phyloP scores from a whole-genome alignment of 2,113 vertebrate genomes.

The Ptilorrhoa leucosticta region DNA sequence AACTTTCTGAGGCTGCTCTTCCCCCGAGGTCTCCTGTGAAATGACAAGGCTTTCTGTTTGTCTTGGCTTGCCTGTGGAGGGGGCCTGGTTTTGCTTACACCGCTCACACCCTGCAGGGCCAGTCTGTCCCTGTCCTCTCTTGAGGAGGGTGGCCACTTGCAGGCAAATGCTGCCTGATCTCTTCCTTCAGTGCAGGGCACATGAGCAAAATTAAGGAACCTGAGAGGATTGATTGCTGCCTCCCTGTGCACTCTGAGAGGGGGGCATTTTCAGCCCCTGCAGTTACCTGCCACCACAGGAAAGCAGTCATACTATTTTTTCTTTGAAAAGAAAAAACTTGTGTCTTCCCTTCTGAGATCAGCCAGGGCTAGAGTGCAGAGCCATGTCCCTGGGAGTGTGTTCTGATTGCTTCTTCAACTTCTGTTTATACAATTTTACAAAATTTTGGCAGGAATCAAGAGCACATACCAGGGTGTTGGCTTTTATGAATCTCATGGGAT shows the following conservation, averaged over 20 bases:
- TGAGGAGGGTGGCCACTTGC: background rate
- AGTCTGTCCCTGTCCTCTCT: background rate
- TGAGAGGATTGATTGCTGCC: background rate
- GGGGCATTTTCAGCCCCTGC: background rate
- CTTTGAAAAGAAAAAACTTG: background rate
- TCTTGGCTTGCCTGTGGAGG: background rate
- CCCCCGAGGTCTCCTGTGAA: background rate
- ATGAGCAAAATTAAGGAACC: background rate
- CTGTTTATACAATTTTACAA: conserved; percentile 80
- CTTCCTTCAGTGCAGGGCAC: background rate
- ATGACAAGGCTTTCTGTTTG: background rate
- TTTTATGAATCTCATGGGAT: conserved; percentile 80
- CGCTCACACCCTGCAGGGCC: background rate
- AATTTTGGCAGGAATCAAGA: conserved; percentile 77
- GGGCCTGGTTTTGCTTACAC: background rate
- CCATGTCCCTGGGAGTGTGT: conserved; percentile 47
- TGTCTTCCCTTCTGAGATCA: conserved; percentile 39
- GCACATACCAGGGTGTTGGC: conserved; percentile 81
- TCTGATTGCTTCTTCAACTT: conserved; percentile 72
- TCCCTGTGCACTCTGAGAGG: rapidly evolving
- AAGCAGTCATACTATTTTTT: background rate
- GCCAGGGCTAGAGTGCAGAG: conserved; percentile 39
- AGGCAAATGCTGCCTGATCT: conserved; percentile 1
- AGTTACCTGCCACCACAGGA: background rate
- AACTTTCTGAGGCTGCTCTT: background rate